phyloP scores from a whole-genome alignment of 2,888 invertebrate species.

The Andrena camellia region DNA sequence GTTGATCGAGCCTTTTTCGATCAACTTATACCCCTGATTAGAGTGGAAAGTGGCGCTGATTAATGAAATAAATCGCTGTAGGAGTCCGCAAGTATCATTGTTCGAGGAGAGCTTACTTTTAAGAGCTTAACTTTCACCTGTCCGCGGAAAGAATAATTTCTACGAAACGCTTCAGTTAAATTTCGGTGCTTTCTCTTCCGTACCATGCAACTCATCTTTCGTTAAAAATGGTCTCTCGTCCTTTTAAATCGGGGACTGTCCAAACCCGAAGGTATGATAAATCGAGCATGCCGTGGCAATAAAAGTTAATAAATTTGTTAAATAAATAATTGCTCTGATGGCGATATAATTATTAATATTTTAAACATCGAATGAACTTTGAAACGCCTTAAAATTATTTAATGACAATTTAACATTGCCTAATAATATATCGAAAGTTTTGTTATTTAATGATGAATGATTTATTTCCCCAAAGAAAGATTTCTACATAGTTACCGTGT shows the following conservation, averaged over 20 bases:
- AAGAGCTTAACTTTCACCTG: not conserved
- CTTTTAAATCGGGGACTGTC: not conserved
- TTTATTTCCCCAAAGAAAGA: constrained; percentile 62
- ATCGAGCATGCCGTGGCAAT: constrained; percentile 4
- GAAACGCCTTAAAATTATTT: not conserved
- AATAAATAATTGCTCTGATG: not conserved
- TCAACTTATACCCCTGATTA: constrained; percentile 47
- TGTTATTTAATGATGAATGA: constrained; percentile 22
- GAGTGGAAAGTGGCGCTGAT: constrained; percentile 57
- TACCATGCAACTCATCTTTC: not conserved
- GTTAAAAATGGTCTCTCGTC: not conserved
- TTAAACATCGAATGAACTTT: not conserved
- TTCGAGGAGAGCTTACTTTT: not conserved
- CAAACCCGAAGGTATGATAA: not conserved
- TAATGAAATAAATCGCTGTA: not conserved
- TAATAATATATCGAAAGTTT: constrained; percentile 22
- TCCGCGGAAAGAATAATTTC: not conserved
- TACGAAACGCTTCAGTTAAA: not conserved
- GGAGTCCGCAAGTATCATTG: not conserved
- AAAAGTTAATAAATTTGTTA: constrained; percentile 36
- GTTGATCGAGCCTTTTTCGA: constrained; percentile 38
- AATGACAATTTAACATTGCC: not conserved
- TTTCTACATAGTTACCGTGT: constrained; percentile 58
- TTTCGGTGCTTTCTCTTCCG: constrained; percentile 21
- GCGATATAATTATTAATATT: not conserved